These are phyloP conservation scores for Acomys russatus DNA, from an alignment of 2,797 vertebrate species.

Conservation along the genomic window DNA sequence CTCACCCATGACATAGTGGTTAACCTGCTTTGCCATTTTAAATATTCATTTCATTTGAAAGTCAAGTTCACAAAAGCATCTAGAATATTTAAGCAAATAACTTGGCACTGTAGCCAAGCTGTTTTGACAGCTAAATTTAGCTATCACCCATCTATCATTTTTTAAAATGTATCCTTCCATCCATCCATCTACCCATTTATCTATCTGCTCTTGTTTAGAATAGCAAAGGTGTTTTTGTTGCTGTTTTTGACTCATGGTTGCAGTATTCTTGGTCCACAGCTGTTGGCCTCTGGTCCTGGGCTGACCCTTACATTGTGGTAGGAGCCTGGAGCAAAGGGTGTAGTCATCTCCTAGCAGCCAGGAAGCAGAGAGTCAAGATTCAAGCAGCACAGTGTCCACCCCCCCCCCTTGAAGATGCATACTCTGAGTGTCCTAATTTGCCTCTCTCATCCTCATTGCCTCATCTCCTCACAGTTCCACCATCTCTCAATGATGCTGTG, in stretches of 20 bases:
- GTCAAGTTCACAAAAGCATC: conserved; percentile 9
- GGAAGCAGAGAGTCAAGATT: neutral
- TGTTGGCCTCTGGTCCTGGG: neutral
- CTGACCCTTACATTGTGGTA: neutral
- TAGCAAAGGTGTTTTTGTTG: too few species aligned
- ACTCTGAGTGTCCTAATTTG: neutral
- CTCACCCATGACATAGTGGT: neutral
- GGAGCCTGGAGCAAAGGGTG: neutral
- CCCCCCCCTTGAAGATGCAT: neutral
- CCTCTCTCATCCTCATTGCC: too few species aligned
- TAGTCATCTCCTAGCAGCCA: neutral
- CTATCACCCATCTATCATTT: neutral
- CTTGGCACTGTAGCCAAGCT: neutral
- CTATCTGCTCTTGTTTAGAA: too few species aligned
- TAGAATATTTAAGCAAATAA: conserved; percentile 1
- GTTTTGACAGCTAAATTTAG: neutral
- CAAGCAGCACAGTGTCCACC: neutral
- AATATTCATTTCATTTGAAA: conserved; percentile 23
- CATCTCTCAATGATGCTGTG: neutral
- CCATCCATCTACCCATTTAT: too few species aligned
- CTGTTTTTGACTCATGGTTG: neutral
- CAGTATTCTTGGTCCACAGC: neutral
- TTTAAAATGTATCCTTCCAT: too few species aligned
- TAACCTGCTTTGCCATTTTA: neutral
- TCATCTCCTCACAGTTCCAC: neutral